Percentiles rank a stretch among this genome's conserved stretches.
These are phyloP conservation scores for Cordilura impudica DNA, from an alignment of 2,888 invertebrate species.

Conservation along the genomic window DNA sequence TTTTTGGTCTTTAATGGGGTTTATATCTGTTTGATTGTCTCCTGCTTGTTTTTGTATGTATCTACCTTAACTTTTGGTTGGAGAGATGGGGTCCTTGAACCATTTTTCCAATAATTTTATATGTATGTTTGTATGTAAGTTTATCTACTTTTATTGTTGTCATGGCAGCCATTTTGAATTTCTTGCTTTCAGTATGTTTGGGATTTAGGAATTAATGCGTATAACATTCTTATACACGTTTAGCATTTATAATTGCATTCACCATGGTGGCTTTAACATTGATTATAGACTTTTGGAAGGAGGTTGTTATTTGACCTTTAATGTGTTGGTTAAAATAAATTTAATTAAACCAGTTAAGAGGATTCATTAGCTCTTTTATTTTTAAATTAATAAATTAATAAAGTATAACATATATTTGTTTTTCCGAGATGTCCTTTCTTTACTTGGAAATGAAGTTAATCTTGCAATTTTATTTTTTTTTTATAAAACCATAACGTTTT, in stretches of 20 bases:
- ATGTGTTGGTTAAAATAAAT: no score
- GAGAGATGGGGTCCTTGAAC: conserved; percentile 37
- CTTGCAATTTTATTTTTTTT: no score
- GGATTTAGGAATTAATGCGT: neutral
- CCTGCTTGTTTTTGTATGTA: conserved; percentile 14
- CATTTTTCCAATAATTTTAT: conserved; percentile 2
- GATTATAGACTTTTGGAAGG: conserved; percentile 6
- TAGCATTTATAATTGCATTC: conserved; percentile 12
- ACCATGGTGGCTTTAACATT: neutral
- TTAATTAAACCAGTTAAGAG: no score
- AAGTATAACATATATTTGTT: no score
- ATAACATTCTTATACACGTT: conserved; percentile 17
- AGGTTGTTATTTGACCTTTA: no score
- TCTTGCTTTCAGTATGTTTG: neutral
- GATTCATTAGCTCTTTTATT: no score
- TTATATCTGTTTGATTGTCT: no score
- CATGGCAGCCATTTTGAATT: conserved; percentile 33
- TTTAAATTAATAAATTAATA: no score
- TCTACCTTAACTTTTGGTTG: neutral
- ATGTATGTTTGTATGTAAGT: neutral
- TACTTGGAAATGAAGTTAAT: no score
- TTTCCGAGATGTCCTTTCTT: no score
- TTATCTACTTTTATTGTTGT: neutral
- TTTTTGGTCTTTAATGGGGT: neutral
- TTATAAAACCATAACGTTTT: no score